Evolutionary conservation across 2,888 invertebrate species (phyloP).

Genomic region (Thymelicus sylvestris): DNA sequence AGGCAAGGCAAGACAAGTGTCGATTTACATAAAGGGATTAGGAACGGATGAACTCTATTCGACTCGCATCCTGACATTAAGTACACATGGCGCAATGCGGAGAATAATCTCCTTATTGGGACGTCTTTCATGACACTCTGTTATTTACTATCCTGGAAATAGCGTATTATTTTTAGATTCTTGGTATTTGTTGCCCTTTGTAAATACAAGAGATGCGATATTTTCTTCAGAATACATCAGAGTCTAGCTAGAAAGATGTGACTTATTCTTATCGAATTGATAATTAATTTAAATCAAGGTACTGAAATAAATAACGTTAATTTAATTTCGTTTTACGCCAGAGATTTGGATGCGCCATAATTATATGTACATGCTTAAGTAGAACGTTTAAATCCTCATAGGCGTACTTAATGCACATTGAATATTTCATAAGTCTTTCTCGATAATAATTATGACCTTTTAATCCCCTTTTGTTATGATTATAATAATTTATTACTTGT

Average conservation of each 20-base stretch:
- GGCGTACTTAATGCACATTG: too few species aligned
- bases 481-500: neutral
- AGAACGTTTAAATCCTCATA: too few species aligned
- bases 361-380: too few species aligned
- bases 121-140: slow-evolving; percentile 36
- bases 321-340: too few species aligned
- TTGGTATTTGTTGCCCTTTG: slow-evolving; percentile 14
- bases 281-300: too few species aligned
- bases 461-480: too few species aligned
- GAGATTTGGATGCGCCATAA: too few species aligned
- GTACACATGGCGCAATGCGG: slow-evolving; percentile 50
- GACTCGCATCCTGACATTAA: slow-evolving; percentile 53
- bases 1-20: slow-evolving; percentile 30
- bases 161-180: slow-evolving; percentile 22
- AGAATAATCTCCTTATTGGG: slow-evolving; percentile 49
- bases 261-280: too few species aligned
- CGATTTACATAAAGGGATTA: slow-evolving; percentile 62
- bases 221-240: neutral
- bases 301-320: too few species aligned
- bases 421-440: too few species aligned
- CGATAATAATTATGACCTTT: too few species aligned
- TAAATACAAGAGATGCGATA: slow-evolving; percentile 5
- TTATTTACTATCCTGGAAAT: slow-evolving; percentile 40
- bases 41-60: slow-evolving; percentile 43
- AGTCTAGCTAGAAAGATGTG: neutral